Evolutionary conservation across 2,113 vertebrate genomes (phyloP), one percentile per base, ranked within the genome.

Genomic region (Aphyosemion australe): DNA sequence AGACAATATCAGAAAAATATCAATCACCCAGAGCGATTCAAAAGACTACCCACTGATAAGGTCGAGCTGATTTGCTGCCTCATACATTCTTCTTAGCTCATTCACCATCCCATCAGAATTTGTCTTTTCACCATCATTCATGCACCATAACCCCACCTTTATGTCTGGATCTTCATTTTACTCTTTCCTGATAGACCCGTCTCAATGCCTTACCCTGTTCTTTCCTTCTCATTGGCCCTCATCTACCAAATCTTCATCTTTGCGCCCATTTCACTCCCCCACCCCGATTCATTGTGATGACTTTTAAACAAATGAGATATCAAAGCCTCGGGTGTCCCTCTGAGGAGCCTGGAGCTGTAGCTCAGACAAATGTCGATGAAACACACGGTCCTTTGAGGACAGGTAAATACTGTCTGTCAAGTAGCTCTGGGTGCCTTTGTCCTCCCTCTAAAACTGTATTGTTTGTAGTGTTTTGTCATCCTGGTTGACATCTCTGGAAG

Each of bases 291-390:
- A 63, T 54, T 62, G 43, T 76, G 74, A 81, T 80, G 86, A 69
- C 77, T 65, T 12, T 60, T 42, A 76, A 74, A 81, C 74, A 48
- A 58, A 80, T 56, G 74, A 67, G 15, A 74, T 76, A 84, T 85
- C 84, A 78, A 72, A 81, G 74, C 73, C 65, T 4, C 1, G 55
- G 80, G 73, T 79, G 69, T 74, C 56, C 75, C 76, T 69, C 39
- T 1, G 0, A 74, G 61, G 77, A 71, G 61, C 50, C 34, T 69
- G 71, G 73, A 72, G 61, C 26, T 26, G 26, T 69, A 52, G 61
- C 52, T 83, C 83, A 72, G 78, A 85, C 78, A 82, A 82, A 80
- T 78, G 88, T 79, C 67, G 31, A 82, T 50, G 84, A 77, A 68
- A 54, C 73, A 72, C 60, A 61, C 76, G 71, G 69, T 70, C 77